Evolutionary conservation across 2,888 invertebrate species (phyloP).

Genomic region (Tipula lateralis): DNA sequence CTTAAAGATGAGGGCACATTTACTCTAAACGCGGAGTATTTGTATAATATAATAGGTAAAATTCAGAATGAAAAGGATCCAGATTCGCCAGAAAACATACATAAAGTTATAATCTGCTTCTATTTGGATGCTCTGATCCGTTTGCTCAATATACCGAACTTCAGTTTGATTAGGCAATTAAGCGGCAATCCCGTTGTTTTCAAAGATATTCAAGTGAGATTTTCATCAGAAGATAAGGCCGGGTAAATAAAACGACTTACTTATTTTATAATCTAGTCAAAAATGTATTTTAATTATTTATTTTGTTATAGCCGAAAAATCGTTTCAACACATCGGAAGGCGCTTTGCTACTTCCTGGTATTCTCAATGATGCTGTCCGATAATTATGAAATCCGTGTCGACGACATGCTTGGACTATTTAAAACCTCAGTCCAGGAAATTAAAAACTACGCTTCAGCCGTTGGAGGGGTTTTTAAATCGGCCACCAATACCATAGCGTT

Average conservation of each 20-base stretch:
- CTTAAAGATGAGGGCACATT: background rate
- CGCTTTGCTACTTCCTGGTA: background rate
- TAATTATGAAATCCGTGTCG: background rate
- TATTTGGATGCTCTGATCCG: background rate
- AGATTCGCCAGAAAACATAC: background rate
- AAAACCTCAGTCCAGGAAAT: background rate
- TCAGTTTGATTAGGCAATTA: background rate
- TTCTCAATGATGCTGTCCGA: background rate
- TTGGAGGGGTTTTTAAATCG: background rate
- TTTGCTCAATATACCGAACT: background rate
- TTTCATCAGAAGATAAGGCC: background rate
- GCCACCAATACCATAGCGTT: background rate
- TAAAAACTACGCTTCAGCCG: background rate
- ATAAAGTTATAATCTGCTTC: slow-evolving; percentile 4
- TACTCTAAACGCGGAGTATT: background rate
- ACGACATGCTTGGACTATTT: background rate
- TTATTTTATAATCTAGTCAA: background rate
- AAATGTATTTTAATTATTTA: background rate
- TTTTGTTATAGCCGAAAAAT: background rate
- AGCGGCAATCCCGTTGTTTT: background rate
- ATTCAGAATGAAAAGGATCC: background rate
- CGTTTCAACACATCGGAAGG: background rate
- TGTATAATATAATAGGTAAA: background rate
- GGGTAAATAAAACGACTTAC: background rate
- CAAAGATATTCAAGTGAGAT: background rate